phyloP scores from a whole-genome alignment of 2,888 invertebrate genomes.

The Adela reaumurella region DNA sequence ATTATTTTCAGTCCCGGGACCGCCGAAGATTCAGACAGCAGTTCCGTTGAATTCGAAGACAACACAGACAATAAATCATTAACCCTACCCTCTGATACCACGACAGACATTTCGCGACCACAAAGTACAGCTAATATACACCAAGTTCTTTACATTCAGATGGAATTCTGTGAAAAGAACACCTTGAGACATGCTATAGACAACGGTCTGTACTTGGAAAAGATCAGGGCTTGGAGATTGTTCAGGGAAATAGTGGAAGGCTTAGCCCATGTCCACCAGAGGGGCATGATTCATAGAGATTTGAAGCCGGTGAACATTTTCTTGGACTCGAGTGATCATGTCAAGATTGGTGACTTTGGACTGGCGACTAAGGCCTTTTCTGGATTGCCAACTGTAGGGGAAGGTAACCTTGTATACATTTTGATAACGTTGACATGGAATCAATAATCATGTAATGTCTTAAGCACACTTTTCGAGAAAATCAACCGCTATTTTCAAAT shows the following conservation, averaged over 20 bases:
- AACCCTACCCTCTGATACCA: conserved; percentile 30
- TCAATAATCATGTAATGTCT: too few relatives aligned
- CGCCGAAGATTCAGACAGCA: conserved; percentile 49
- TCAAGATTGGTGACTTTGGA: conserved; percentile 98
- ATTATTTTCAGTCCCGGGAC: conserved; percentile 25
- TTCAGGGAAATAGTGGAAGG: conserved; percentile 92
- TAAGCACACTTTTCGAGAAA: too few relatives aligned
- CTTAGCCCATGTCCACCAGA: conserved; percentile 87
- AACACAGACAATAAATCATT: conserved; percentile 29
- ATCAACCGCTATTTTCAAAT: conserved; percentile 15
- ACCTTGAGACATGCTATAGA: conserved; percentile 90
- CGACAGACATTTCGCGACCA: conserved; percentile 21
- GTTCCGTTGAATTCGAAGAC: conserved; percentile 61
- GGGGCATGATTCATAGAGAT: conserved; percentile 85
- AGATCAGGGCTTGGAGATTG: conserved; percentile 81
- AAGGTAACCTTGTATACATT: too few relatives aligned
- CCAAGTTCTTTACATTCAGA: conserved; percentile 87
- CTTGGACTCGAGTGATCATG: conserved; percentile 89
- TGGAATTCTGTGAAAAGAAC: conserved; percentile 98
- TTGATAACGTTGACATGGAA: too few relatives aligned
- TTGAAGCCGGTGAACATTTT: conserved; percentile 90
- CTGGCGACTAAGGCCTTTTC: conserved; percentile 74
- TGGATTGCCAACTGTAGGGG: conserved; percentile 16
- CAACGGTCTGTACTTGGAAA: conserved; percentile 69
- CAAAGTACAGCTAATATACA: conserved; percentile 19